Evolutionary conservation across 2,797 vertebrate species (phyloP).

Genomic region (Pseudochirops corinnae): DNA sequence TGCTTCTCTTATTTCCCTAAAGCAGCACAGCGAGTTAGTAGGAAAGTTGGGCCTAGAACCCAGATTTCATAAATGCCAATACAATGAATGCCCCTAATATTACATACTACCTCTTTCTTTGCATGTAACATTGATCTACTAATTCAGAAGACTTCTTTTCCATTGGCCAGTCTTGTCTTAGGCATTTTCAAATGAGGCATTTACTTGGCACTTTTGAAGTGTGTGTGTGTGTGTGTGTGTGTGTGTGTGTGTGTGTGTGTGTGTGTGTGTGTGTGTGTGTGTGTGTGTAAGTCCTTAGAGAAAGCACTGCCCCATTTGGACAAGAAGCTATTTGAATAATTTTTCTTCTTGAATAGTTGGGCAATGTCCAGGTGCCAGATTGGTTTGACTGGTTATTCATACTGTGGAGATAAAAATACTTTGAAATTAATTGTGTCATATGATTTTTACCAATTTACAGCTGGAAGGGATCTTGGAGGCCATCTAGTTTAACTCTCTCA

Average conservation of each 20-base stretch:
- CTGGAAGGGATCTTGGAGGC: neutral
- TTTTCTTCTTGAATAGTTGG: neutral
- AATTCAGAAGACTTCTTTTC: neutral
- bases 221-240: neutral
- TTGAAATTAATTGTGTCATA: neutral
- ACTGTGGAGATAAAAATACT: neutral
- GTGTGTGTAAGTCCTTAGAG: neutral
- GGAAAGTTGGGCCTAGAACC: neutral
- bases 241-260: neutral
- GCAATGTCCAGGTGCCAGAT: neutral
- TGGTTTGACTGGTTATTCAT: neutral
- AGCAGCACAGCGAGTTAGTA: neutral
- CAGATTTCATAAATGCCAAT: neutral
- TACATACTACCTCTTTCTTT: neutral
- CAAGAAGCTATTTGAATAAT: neutral
- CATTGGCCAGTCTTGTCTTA: neutral
- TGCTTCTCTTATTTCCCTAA: neutral
- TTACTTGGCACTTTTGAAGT: neutral
- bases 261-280: neutral
- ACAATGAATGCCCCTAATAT: conserved; percentile 3
- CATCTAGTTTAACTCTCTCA: neutral
- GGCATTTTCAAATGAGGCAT: neutral
- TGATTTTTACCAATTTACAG: neutral
- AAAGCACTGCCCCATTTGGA: neutral
- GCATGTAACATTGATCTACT: neutral